Evolutionary conservation across 2,113 vertebrate species (phyloP), one percentile per base, ranked within the genome.

Genomic region (Corydoras sp.): DNA sequence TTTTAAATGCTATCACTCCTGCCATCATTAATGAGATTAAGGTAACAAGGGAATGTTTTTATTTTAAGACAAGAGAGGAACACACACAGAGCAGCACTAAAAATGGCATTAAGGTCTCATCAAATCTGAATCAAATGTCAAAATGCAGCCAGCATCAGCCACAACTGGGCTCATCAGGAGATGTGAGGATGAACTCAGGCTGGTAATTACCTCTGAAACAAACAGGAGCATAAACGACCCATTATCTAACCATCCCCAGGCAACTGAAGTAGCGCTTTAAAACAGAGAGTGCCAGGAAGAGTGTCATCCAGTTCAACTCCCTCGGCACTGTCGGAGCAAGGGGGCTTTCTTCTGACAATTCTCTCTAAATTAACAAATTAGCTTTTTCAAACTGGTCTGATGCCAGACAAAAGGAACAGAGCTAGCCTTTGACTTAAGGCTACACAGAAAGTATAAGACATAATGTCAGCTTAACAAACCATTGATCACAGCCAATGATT

Each of bases 201-300:
- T 66, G 29, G 62, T 78, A 81, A 78, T 78, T 76, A 73, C 74
- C 71, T 76, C 61, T 50, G 15, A 74, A 74, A 76, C 71, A 62
- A 77, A 67, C 73, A 77, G 61, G 35, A 54, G 30, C 60, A 71
- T 68, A 77, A 75, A 74, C 12, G 60, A 77, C 13, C 76, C 62
- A 74, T 76, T 78, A 78, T 74, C 74, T 65, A 65, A 61, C 71
- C 3, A 15, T 81, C 76, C 76, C 76, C 8, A 54, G 70, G 55
- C 74, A 71, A 70, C 76, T 73, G 62, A 72, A 74, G 78, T 74
- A 72, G 35, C n/a, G 58, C 65, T 71, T 61, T 64, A 62, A 63
- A 63, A 62, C 67, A 65, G 58, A 65, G 56, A 59, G 69, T 2
- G 18, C 18, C 18, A 24, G 18, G 18, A 24, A 24, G 18, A 72